These are phyloP conservation scores for Oryzias melastigma DNA, from an alignment of 2,113 vertebrate genomes.

Conservation along the genomic window DNA sequence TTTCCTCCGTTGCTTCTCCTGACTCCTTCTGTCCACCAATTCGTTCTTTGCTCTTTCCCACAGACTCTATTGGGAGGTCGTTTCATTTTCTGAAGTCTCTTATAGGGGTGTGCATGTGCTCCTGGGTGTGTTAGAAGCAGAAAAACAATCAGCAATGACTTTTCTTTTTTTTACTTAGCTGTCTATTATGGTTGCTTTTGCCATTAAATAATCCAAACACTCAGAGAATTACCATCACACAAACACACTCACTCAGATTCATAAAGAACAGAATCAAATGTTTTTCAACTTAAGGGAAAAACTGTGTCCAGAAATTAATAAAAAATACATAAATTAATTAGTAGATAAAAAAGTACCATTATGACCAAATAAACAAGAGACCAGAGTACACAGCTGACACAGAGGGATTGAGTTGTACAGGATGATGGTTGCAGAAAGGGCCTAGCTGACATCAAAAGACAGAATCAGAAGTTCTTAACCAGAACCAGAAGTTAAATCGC, in stretches of 20 bases:
- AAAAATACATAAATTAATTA: no score
- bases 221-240: constrained; percentile 31
- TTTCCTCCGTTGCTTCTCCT: constrained; percentile 7
- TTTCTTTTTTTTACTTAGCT: constrained; percentile 55
- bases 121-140: constrained; percentile 57
- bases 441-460: no score
- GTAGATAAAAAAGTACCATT: no score
- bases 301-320: no score
- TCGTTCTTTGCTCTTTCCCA: constrained; percentile 47
- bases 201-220: constrained; percentile 57
- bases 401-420: no score
- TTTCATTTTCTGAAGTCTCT: constrained; percentile 45
- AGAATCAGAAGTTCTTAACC: no score
- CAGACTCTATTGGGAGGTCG: constrained; percentile 35
- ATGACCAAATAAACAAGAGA: no score
- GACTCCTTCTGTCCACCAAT: constrained; percentile 14
- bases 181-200: constrained; percentile 62
- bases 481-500: no score
- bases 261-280: no score
- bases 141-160: constrained; percentile 70
- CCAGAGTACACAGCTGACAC: no score
- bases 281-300: no score
- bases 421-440: no score
- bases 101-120: constrained; percentile 16
- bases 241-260: neutral